These are phyloP conservation scores for Babylonia areolata DNA, from an alignment of 1,140 invertebrate species.

Conservation along the genomic window DNA sequence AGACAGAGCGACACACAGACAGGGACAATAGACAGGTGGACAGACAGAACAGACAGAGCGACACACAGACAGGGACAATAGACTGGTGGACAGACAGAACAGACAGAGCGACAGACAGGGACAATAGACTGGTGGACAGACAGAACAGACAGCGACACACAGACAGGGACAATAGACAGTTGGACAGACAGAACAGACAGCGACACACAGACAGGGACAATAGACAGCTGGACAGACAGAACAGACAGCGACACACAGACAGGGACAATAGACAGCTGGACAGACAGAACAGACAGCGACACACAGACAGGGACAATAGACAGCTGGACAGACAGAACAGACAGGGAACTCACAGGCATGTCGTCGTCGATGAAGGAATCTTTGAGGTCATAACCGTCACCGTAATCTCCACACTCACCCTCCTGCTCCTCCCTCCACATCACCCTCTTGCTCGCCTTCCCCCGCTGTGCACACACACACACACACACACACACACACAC, in stretches of 20 bases:
- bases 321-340: too few species aligned
- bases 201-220: background rate
- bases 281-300: too few species aligned
- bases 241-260: background rate
- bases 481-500: constrained; percentile 20
- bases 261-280: too few species aligned
- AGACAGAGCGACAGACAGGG: too few species aligned
- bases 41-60: too few species aligned
- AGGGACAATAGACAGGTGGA: too few species aligned
- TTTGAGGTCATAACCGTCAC: background rate
- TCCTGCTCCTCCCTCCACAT: background rate
- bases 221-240: background rate
- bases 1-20: too few species aligned
- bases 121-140: too few species aligned
- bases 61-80: too few species aligned
- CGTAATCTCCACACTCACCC: background rate
- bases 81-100: too few species aligned
- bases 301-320: too few species aligned
- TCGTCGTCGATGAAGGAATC: background rate
- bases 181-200: background rate
- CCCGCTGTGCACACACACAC: background rate
- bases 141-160: too few species aligned
- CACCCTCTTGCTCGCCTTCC: background rate
- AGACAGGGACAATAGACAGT: background rate
- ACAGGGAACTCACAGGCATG: background rate